These are phyloP conservation scores for Daphoenositta chrysoptera DNA, from an alignment of 2,113 vertebrate genomes.

Conservation along the genomic window DNA sequence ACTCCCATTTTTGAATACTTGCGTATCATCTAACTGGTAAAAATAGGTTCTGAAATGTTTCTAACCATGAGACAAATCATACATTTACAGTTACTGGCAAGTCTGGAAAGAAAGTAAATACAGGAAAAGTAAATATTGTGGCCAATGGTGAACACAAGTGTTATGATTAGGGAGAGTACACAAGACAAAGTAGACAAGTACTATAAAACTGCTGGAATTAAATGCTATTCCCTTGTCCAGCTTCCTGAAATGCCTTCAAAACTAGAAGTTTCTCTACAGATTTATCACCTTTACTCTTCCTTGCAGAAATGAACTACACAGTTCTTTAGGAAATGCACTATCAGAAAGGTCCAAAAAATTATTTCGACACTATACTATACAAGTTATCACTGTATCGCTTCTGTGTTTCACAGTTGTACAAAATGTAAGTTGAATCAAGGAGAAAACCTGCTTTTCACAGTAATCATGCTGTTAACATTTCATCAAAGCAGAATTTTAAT, in stretches of 20 bases:
- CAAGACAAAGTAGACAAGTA: background rate
- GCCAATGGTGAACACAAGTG: background rate
- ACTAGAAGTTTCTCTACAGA: background rate
- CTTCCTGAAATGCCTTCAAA: background rate
- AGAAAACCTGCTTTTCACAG: background rate
- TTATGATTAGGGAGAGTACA: background rate
- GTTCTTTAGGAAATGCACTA: background rate
- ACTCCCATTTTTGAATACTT: background rate
- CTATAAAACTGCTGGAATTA: background rate
- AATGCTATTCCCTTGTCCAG: background rate
- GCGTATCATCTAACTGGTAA: background rate
- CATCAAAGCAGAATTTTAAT: background rate
- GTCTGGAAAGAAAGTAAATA: background rate
- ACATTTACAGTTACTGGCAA: background rate
- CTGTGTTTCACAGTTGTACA: background rate
- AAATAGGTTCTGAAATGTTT: background rate
- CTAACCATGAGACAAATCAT: background rate
- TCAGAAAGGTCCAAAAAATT: background rate
- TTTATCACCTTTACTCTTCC: background rate
- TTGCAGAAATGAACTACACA: background rate
- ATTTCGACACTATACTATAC: background rate
- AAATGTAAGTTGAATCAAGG: background rate
- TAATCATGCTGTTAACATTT: background rate
- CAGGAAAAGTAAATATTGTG: background rate
- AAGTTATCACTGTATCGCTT: background rate